Conservation (phyloP, 2,113 vertebrate genomes). For the Barnardius zonarius region DNA sequence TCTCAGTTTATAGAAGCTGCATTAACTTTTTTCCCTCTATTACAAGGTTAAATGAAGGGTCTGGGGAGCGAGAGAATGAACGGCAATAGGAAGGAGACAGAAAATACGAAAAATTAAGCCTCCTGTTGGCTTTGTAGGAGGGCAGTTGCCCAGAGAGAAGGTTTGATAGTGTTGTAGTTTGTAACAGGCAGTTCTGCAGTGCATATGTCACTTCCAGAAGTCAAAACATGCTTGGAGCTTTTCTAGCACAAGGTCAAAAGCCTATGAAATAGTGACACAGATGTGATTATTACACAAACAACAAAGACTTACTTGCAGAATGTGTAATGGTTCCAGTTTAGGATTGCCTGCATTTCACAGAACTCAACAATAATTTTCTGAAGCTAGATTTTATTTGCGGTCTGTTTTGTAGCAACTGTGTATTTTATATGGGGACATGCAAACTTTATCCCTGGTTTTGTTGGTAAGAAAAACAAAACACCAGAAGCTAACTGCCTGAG, state of each 20-base stretch:
- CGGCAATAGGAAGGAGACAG: neutral
- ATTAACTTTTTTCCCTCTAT: neutral
- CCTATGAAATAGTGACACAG: neutral
- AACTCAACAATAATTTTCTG: neutral
- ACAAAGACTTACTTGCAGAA: neutral
- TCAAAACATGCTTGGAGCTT: slow-evolving; percentile 16
- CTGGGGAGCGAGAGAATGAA: neutral
- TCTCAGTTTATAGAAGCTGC: neutral
- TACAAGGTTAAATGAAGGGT: neutral
- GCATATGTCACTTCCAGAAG: neutral
- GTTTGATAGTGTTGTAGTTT: neutral
- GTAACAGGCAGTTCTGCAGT: neutral
- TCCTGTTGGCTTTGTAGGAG: neutral
- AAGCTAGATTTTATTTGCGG: neutral
- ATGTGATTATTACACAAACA: neutral
- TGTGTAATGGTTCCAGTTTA: neutral
- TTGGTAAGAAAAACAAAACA: neutral
- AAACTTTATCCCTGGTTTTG: neutral
- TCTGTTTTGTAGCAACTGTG: neutral
- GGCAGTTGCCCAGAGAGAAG: neutral
- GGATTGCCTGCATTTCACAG: neutral
- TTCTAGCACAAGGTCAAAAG: slow-evolving; percentile 12
- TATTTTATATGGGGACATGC: neutral
- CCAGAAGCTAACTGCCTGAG: neutral
- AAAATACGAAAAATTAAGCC: neutral